Evolutionary conservation across 2,888 invertebrate species (phyloP).

Genomic region (Acholoe squamosa): DNA sequence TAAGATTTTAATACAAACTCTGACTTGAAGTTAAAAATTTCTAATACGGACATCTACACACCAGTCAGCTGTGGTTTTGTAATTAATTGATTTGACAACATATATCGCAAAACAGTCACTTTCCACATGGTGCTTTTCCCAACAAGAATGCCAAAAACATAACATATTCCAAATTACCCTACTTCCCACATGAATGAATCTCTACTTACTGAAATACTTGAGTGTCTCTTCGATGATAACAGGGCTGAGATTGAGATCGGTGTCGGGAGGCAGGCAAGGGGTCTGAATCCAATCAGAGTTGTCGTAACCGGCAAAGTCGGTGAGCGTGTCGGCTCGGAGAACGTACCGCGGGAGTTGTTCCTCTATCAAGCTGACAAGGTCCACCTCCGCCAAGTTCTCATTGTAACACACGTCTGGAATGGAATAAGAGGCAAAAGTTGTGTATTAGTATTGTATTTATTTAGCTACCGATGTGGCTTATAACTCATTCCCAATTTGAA

Average conservation of each 20-base stretch:
- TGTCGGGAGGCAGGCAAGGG: conserved; percentile 91
- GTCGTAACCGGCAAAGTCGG: conserved; percentile 92
- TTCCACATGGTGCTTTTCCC: too few relatives aligned
- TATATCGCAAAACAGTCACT: too few relatives aligned
- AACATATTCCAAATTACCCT: too few relatives aligned
- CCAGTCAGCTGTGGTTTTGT: too few relatives aligned
- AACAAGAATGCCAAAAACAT: too few relatives aligned
- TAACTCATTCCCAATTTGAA: too few relatives aligned
- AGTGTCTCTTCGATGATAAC: conserved; percentile 97
- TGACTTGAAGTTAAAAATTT: too few relatives aligned
- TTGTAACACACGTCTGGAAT: conserved; percentile 63
- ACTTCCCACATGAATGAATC: not conserved
- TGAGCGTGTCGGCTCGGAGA: conserved; percentile 95
- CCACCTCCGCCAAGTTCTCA: conserved; percentile 66
- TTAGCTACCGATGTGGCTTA: too few relatives aligned
- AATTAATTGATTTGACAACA: too few relatives aligned
- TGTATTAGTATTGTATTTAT: too few relatives aligned
- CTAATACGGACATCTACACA: too few relatives aligned
- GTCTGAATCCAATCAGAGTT: conserved; percentile 91
- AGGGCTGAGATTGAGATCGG: conserved; percentile 88
- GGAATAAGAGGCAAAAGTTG: not conserved
- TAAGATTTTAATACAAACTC: too few relatives aligned
- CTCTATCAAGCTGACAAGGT: conserved; percentile 69
- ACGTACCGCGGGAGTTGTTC: conserved; percentile 92
- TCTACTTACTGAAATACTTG: conserved; percentile 98